These are phyloP conservation scores for Himalopsyche phryganea DNA, from an alignment of 1,140 invertebrate genomes.

Conservation along the genomic window DNA sequence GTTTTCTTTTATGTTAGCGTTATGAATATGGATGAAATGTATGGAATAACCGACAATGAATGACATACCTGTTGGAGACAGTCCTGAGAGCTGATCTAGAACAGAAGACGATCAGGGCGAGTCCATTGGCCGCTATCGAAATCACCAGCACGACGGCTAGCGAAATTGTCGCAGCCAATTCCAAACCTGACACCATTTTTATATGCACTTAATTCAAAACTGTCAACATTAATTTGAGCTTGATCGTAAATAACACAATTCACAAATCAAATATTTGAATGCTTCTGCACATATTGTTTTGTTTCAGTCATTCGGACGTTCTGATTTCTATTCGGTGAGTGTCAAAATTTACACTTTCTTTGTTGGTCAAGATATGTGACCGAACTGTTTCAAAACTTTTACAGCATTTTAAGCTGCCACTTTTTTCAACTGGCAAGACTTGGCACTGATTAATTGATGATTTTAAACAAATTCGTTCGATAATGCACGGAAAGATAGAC, in stretches of 20 bases:
- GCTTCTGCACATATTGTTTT: too few relatives aligned
- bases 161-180: conserved; percentile 44
- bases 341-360: too few relatives aligned
- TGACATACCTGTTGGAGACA: conserved; percentile 51
- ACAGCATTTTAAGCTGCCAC: not conserved
- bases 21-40: too few relatives aligned
- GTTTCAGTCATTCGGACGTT: too few relatives aligned
- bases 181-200: conserved; percentile 7
- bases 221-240: not conserved
- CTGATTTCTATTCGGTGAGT: too few relatives aligned
- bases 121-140: conserved; percentile 46
- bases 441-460: too few relatives aligned
- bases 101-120: conserved; percentile 49
- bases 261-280: not conserved
- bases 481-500: too few relatives aligned
- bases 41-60: too few relatives aligned
- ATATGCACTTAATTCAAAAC: conserved; percentile 3
- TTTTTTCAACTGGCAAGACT: too few relatives aligned
- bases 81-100: conserved; percentile 48
- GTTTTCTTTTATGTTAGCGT: too few relatives aligned
- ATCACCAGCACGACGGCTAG: conserved; percentile 47
- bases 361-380: too few relatives aligned
- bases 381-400: not conserved
- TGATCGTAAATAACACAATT: not conserved
- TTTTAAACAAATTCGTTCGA: too few relatives aligned